Percentiles rank a stretch among this genome's conserved stretches.
Conservation (phyloP, 2,797 vertebrate genomes). For the Tarsius wallacei region DNA sequence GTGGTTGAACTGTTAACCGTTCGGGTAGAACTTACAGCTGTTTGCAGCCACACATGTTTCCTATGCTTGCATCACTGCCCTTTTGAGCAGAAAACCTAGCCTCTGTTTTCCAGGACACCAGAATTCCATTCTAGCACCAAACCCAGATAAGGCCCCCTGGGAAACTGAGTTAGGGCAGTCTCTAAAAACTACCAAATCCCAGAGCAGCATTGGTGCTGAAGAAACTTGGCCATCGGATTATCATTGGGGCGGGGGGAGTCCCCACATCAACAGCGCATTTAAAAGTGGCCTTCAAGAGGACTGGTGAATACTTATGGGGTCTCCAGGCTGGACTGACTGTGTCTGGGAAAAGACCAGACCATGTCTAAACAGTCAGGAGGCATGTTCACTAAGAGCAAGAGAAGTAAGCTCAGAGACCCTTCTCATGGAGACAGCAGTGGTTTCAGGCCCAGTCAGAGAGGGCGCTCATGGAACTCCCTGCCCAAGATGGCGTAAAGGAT, state of each 20-base stretch:
- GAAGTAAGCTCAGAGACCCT: background rate
- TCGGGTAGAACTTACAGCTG: background rate
- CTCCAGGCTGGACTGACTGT: background rate
- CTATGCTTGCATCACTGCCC: background rate
- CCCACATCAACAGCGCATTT: background rate
- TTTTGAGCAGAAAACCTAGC: slow-evolving; percentile 29
- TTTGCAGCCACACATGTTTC: background rate
- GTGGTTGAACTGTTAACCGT: background rate
- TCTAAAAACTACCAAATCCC: background rate
- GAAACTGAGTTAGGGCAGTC: background rate
- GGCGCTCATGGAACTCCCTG: background rate
- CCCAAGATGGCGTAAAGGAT: background rate
- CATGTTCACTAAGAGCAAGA: background rate
- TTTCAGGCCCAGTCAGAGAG: background rate
- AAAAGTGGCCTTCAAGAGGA: background rate
- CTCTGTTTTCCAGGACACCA: background rate
- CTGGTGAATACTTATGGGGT: background rate
- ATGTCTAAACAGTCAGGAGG: background rate
- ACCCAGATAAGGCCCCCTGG: background rate
- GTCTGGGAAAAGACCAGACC: background rate
- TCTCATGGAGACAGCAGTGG: background rate
- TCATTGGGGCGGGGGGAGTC: background rate
- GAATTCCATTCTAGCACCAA: background rate
- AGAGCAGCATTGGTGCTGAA: background rate
- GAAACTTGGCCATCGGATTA: background rate